phyloP scores from a whole-genome alignment of 2,888 invertebrate genomes.

The Dendrolimus pini region DNA sequence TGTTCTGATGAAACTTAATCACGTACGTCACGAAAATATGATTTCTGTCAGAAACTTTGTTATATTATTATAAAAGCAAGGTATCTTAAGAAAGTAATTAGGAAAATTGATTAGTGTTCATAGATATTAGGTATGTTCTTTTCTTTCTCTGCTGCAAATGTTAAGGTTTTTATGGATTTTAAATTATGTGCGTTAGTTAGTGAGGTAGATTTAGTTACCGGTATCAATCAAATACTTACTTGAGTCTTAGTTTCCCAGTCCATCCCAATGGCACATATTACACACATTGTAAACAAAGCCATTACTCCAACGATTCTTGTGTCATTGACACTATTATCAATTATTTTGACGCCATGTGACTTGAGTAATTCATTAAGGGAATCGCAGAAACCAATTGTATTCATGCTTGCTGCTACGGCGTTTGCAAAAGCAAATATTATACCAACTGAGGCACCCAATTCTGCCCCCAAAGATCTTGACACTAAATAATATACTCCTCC shows the following conservation, averaged over 20 bases:
- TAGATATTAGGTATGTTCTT: no score
- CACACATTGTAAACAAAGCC: constrained; percentile 86
- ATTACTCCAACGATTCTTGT: constrained; percentile 88
- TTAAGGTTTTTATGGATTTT: no score
- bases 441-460: constrained; percentile 97
- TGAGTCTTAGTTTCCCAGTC: constrained; percentile 96
- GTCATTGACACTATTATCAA: constrained; percentile 84
- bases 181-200: no score
- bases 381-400: constrained; percentile 97
- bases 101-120: no score
- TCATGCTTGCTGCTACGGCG: constrained; percentile 96
- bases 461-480: constrained; percentile 95
- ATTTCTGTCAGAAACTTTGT: no score
- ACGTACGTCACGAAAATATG: no score
- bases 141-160: no score
- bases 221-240: constrained; percentile 24
- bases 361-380: constrained; percentile 87
- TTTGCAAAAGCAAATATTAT: constrained; percentile 97
- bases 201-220: no score
- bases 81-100: no score
- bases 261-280: constrained; percentile 94
- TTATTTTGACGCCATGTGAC: constrained; percentile 79
- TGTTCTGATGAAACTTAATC: no score
- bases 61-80: no score
- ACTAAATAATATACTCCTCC: constrained; percentile 98